These are phyloP conservation scores for Craseonycteris thonglongyai DNA, from an alignment of 2,113 vertebrate genomes.

Conservation along the genomic window DNA sequence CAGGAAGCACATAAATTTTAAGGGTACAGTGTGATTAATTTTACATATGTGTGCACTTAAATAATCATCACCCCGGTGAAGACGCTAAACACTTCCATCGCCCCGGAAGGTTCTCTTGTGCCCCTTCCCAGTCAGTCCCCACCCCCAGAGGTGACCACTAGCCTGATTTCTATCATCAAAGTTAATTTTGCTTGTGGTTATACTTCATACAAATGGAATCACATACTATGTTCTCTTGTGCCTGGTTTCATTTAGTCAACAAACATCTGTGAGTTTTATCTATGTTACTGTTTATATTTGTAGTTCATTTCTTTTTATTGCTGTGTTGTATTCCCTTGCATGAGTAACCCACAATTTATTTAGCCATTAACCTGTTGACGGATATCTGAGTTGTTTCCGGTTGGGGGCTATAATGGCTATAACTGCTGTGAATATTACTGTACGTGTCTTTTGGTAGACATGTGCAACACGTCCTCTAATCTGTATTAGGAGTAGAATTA, in stretches of 20 bases:
- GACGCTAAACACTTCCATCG: neutral
- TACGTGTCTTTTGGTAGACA: neutral
- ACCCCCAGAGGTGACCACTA: neutral
- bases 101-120: neutral
- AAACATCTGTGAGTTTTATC: neutral
- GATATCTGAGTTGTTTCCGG: neutral
- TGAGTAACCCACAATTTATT: neutral
- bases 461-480: neutral
- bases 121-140: neutral
- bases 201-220: neutral
- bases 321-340: neutral
- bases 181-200: neutral
- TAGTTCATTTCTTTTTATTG: neutral
- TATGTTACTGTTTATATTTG: neutral
- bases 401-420: neutral
- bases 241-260: neutral
- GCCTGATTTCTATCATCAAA: neutral
- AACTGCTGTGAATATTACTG: neutral
- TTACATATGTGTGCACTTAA: neutral
- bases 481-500: neutral
- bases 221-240: neutral
- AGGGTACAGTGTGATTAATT: neutral
- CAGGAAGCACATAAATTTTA: neutral
- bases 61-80: neutral
- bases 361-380: neutral